These are phyloP conservation scores for Megaustenia siamemsis DNA, from an alignment of 2,888 invertebrate genomes.

Conservation along the genomic window DNA sequence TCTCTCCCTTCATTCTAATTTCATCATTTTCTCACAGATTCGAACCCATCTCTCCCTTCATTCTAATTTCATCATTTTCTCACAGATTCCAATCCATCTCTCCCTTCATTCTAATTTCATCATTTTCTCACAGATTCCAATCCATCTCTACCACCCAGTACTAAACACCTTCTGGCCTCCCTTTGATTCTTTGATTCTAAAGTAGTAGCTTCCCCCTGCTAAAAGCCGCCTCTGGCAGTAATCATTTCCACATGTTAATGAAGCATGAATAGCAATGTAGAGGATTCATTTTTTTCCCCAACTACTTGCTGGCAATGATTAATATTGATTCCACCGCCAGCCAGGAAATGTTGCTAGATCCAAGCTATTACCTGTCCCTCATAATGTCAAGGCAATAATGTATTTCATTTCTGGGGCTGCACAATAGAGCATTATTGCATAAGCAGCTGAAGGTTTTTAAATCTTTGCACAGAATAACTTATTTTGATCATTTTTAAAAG, in stretches of 20 bases:
- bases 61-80: too few species aligned
- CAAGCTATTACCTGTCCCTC: slow-evolving; percentile 32
- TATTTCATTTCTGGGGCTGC: neutral
- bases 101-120: neutral
- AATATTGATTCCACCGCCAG: slow-evolving; percentile 39
- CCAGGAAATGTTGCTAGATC: slow-evolving; percentile 20
- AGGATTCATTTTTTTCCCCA: neutral
- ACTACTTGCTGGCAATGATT: slow-evolving; percentile 35
- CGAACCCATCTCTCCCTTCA: too few species aligned
- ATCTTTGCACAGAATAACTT: neutral
- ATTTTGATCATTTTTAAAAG: neutral
- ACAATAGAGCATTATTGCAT: slow-evolving; percentile 3
- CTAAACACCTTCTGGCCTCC: slow-evolving; percentile 18
- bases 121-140: neutral
- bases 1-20: too few species aligned
- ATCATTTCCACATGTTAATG: slow-evolving; percentile 30
- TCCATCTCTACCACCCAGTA: neutral
- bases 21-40: too few species aligned
- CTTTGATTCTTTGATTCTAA: neutral
- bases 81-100: too few species aligned
- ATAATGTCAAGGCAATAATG: slow-evolving; percentile 31
- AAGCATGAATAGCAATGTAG: slow-evolving; percentile 35
- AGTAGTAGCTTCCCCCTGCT: slow-evolving; percentile 5
- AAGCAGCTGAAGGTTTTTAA: neutral
- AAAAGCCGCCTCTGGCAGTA: neutral